Conservation (phyloP, 64 coral and sea anemone genomes). For the Acropora yongei region DNA sequence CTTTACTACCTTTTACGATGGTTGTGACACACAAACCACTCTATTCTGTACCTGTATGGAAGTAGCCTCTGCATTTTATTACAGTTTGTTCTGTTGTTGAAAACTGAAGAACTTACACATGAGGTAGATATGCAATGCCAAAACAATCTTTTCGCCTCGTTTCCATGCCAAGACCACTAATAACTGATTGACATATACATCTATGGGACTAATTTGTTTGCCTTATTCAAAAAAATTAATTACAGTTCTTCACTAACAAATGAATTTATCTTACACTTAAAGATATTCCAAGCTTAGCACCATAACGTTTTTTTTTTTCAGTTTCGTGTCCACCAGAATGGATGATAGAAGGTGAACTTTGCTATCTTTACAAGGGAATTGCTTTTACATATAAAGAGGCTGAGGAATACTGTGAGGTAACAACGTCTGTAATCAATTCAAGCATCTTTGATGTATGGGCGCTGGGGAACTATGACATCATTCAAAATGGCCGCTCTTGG, state of each 20-base stretch:
- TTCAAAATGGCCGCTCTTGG: not conserved
- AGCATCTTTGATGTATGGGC: not conserved
- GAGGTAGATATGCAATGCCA: not conserved
- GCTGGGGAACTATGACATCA: not conserved
- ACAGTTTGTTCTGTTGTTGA: slow-evolving; percentile 12
- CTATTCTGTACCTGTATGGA: slow-evolving; percentile 15
- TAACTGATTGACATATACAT: not conserved
- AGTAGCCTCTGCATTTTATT: not conserved
- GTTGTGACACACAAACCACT: slow-evolving; percentile 7
- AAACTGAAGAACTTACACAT: slow-evolving; percentile 7
- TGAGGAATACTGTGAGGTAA: slow-evolving; percentile 61
- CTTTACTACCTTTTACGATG: not conserved
- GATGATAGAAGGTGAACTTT: slow-evolving; percentile 43
- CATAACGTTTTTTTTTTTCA: slow-evolving; percentile 9
- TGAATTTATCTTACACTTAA: not conserved
- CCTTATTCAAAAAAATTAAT: slow-evolving; percentile 12
- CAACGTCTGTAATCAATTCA: not conserved
- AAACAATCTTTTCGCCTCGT: too few relatives aligned
- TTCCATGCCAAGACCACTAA: too few relatives aligned
- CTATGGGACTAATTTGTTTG: slow-evolving; percentile 2
- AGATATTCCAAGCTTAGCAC: not conserved
- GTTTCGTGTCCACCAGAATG: slow-evolving; percentile 69
- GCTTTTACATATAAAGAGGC: slow-evolving; percentile 38
- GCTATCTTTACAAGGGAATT: slow-evolving; percentile 43
- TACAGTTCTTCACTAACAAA: not conserved